Evolutionary conservation across 2,888 invertebrate genomes (phyloP), one percentile per base, ranked within the genome.

Genomic region (Drosophila trichaetosa): DNA sequence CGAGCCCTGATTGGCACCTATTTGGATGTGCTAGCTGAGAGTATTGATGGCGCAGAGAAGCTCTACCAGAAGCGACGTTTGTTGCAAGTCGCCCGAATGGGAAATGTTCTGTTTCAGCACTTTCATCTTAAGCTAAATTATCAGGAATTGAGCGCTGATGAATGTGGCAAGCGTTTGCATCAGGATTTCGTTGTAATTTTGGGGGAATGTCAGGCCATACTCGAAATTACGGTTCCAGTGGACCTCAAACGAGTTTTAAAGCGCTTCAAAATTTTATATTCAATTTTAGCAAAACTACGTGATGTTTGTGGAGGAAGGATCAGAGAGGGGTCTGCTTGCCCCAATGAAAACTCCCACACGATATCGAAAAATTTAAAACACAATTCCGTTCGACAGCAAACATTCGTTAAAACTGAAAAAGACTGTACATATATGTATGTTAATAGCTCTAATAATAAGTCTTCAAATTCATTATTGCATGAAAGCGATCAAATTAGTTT

Each of bases 251-350:
- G 92, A n/a, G 81, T 93, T 27, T 29, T 92, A 0, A 93, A 93
- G 65, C 91, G 93, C 13, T 88, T 93, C 16, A 93, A 91, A 76
- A 92, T 93, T 21, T 71, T 93, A 33, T 90, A 91, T 52, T 91
- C 91, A 7, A 75, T 92, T n/a, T 66, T 92, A 18, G 78, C 85
- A 7, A 93, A 92, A 72, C 73, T 93, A 4, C 76, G 87, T 4
- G 83, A 90, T 61, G 62, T 72, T 7, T 61, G 92, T n/a, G 77
- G 56, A n/a, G 60, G 24, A 13, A 7, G n/a, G 1, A 18, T 46
- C 2, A 33, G 48, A n/a, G 52, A 48, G 4, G 29, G 18, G n/a
- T 59, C 42, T 18, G 21, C 38, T 8, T 27, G 42, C n/a, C 10
- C 11, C 8, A 68, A 51, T 58, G 57, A 42, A n/a, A 79, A 63